Base-by-base conservation (phyloP, 2,797 vertebrate genomes). In the Sebastiscus albofasciatus region DNA sequence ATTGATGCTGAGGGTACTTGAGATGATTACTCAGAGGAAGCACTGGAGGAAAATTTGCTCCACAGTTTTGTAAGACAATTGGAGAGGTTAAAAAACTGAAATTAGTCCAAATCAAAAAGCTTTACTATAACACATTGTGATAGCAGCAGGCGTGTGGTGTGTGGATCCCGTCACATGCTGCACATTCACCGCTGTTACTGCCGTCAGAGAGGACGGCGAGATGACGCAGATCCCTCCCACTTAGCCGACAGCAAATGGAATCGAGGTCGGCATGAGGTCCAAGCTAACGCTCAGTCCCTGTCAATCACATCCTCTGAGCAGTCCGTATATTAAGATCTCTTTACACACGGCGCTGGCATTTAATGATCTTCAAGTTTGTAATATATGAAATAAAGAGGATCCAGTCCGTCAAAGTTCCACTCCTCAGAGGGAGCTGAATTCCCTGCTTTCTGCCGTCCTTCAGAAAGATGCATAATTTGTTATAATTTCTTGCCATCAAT, bases 11-110 rank as follows among this genome's bases (percentile, higher is more conserved):
- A 83, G 78, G 76, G 68, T 52, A 16, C 87, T 90, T 85, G 69
- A 83, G 59, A 82, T 85, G 87, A 91, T 89, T 87, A 81, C 86
- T 87, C 82, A 85, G 67, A 87, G 74, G 72, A 86, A 85, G 82
- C 80, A 79, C 88, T 82, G 31, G 58, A 80, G 80, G 42, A 82
- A 79, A 80, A 76, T 77, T 66, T 58, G 77, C 13, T 18, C 74
- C 55, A 78, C 67, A 70, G 56, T 76, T 83, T 87, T 36, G 9
- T 3, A 29, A 72, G 54, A 87, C 70, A 82, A 72, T 76, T 22
- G 34, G 52, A 14, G 74, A 75, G 70, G 46, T 73, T 65, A 24
- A 76, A 61, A 82, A 87, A 77, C 39, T 65, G 72, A 70, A 84
- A 85, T 83, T 58, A 58, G 62, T 58, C 73, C n/a, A 80, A 77